These are phyloP conservation scores for Dorcus parallelipipedus DNA, from an alignment of 2,888 invertebrate genomes.

Conservation along the genomic window DNA sequence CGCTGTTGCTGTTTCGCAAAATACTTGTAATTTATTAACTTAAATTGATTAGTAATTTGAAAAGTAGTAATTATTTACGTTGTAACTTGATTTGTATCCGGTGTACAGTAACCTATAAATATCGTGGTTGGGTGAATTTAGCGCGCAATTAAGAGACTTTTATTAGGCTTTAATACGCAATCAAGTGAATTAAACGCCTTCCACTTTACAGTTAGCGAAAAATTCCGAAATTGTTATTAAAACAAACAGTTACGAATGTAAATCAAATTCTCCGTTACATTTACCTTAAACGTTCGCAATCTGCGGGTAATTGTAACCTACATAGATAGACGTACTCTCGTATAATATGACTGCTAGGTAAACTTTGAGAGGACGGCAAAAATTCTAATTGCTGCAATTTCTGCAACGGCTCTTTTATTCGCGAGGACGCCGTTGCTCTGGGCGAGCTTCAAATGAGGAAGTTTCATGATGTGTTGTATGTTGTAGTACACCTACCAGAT, in stretches of 20 bases:
- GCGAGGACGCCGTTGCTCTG: neutral
- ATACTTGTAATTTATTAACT: no score
- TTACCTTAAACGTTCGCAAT: slow-evolving; percentile 14
- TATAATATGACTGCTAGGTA: neutral
- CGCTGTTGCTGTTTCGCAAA: no score
- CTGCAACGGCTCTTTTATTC: slow-evolving; percentile 1
- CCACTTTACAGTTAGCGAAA: slow-evolving; percentile 12
- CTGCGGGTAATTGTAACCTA: slow-evolving; percentile 15
- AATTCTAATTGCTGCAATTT: neutral
- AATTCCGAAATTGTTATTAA: slow-evolving; percentile 12
- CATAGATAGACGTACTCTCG: neutral
- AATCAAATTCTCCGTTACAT: slow-evolving; percentile 13
- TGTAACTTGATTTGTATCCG: no score
- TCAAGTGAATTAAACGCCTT: slow-evolving; percentile 4
- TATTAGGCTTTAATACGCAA: neutral
- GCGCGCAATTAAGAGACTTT: neutral
- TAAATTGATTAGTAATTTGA: no score
- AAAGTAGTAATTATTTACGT: no score
- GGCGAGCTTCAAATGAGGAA: neutral
- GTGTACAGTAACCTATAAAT: no score
- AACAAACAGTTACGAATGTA: slow-evolving; percentile 18
- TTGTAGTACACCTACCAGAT: no score
- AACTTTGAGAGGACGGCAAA: no score
- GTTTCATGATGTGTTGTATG: neutral
- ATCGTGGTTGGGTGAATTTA: no score